Base-by-base conservation (phyloP, 2,888 invertebrate species). In the Philereme vetulata region DNA sequence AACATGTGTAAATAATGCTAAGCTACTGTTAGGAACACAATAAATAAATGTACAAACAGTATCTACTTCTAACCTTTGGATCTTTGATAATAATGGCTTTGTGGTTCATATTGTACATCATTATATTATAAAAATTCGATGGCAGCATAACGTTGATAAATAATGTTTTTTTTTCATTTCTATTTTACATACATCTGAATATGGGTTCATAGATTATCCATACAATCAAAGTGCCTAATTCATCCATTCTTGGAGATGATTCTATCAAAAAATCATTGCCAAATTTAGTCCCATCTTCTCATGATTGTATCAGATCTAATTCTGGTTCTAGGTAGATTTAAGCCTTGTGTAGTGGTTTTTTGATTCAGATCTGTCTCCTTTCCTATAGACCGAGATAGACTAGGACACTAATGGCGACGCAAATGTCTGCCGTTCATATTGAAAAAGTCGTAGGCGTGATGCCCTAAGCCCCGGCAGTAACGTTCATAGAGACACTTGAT, bases 1-100 rank as follows among this genome's bases (percentile, higher is more conserved):
- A 80, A 74, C 77, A 72, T 68, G 68, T 68, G 70, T 43, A 61
- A 66, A 61, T 64, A 61, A 60, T 62, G 56, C 62, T 61, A 64
- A 38, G 51, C 58, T 56, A 9, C 33, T 5, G 33, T 33, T 45
- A 54, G 10, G 56, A 56, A 62, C 65, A 62, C 54, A 57, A 46
- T 46, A 10, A 36, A 36, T 36, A 8, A 7, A 3, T n/a, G 4
- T n/a, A 9, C 9, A 10, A 42, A 10, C 5, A 10, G 42, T 10
- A n/a, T n/a, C n/a, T n/a, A 10, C 4, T 40, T 40, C 9, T 9
- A n/a, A n/a, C n/a, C 10, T 10, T 10, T 38, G 7, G 7, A 38
- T 38, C 5, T 38, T 38, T 38, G 38, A 38, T 8, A 38, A 38
- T 38, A 38, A 38, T 38, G 38, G 38, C 4, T 6, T 38, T 38